A percentile compares a stretch with the other conserved stretches of the same genome.
These are phyloP conservation scores for Smutsia temminckii DNA, from an alignment of 2,797 vertebrate species.

Conservation along the genomic window DNA sequence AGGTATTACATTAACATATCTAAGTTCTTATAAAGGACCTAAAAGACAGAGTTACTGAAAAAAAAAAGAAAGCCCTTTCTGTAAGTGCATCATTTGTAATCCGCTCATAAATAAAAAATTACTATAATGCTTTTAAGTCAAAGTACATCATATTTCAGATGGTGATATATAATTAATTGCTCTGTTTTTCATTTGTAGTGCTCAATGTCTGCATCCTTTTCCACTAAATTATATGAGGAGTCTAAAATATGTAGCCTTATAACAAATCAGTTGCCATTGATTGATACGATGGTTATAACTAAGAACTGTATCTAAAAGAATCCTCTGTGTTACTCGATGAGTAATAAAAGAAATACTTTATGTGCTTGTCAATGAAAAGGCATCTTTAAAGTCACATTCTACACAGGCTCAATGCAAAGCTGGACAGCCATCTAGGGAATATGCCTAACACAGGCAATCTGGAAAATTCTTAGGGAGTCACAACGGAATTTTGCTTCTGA, in stretches of 20 bases:
- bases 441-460: background rate
- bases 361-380: background rate
- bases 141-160: constrained; percentile 58
- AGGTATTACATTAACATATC: background rate
- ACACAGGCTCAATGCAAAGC: background rate
- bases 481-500: background rate
- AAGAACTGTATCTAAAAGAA: constrained; percentile 48
- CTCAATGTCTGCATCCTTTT: constrained; percentile 50
- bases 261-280: constrained; percentile 20
- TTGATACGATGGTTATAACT: constrained; percentile 36
- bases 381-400: constrained; percentile 14
- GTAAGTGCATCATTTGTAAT: constrained; percentile 45
- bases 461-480: constrained; percentile 11
- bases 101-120: constrained; percentile 63
- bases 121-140: constrained; percentile 62
- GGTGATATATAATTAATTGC: constrained; percentile 54
- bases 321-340: background rate
- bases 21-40: background rate
- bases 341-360: constrained; percentile 29
- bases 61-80: constrained; percentile 18
- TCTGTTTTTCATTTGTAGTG: constrained; percentile 62
- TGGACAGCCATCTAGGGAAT: background rate
- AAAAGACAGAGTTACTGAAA: background rate
- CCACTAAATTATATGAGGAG: constrained; percentile 49
- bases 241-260: constrained; percentile 16